A percentile compares a stretch with the other conserved stretches of the same genome.
These are phyloP conservation scores for Sinohyriopsis cumingii DNA, from an alignment of 2,888 invertebrate genomes.

Conservation along the genomic window DNA sequence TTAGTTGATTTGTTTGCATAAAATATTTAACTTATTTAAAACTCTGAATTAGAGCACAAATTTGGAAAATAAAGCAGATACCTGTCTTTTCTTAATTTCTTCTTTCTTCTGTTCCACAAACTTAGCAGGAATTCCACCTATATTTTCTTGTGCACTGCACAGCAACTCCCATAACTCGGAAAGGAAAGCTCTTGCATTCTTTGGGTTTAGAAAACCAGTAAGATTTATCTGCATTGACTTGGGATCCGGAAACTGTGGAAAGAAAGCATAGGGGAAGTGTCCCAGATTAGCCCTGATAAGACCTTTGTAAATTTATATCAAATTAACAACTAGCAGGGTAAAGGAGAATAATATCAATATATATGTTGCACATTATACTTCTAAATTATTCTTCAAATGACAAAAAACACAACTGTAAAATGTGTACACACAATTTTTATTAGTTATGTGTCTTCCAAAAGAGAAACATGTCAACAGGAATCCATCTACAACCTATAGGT, in stretches of 20 bases:
- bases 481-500: too few species aligned
- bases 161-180: conserved; percentile 96
- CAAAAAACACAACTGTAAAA: too few species aligned
- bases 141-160: conserved; percentile 94
- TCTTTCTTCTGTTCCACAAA: conserved; percentile 97
- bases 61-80: conserved; percentile 17
- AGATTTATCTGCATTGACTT: conserved; percentile 99
- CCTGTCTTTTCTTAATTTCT: conserved; percentile 79
- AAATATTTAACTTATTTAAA: too few species aligned
- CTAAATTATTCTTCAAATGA: too few species aligned
- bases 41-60: not conserved
- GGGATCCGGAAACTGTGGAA: conserved; percentile 91
- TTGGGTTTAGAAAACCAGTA: conserved; percentile 98
- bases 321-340: too few species aligned
- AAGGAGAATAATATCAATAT: too few species aligned
- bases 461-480: too few species aligned
- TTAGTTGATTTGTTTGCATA: too few species aligned
- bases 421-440: too few species aligned
- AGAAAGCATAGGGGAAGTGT: conserved; percentile 11
- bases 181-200: conserved; percentile 97
- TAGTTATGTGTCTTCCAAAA: too few species aligned
- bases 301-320: too few species aligned
- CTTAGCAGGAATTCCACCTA: conserved; percentile 94
- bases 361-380: too few species aligned
- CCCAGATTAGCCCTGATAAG: not conserved